These are phyloP conservation scores for Geopemphigus sp. DNA, from an alignment of 1,140 invertebrate species.

Conservation along the genomic window DNA sequence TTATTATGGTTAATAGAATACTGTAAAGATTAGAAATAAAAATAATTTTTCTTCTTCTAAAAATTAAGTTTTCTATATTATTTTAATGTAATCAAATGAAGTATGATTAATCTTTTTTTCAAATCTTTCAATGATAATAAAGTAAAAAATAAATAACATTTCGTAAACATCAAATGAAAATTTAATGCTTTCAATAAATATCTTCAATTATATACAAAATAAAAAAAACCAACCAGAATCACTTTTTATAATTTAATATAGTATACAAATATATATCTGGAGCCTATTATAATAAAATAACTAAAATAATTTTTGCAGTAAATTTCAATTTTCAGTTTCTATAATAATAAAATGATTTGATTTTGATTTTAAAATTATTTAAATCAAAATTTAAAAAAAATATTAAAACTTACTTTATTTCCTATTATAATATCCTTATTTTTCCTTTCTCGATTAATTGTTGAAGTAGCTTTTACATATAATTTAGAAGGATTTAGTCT, in stretches of 20 bases:
- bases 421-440: constrained; percentile 1
- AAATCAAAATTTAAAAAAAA: too few relatives aligned
- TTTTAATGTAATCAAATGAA: not conserved
- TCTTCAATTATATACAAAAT: not conserved
- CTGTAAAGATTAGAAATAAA: too few relatives aligned
- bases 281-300: too few relatives aligned
- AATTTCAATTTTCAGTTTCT: too few relatives aligned
- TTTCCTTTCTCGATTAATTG: constrained; percentile 8
- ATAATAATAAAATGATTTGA: too few relatives aligned
- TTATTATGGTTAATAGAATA: too few relatives aligned
- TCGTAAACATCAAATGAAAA: not conserved
- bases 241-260: not conserved
- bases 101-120: not conserved
- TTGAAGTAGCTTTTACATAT: not conserved
- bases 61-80: too few relatives aligned
- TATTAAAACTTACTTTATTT: constrained; percentile 14
- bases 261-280: too few relatives aligned
- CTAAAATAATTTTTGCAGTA: too few relatives aligned
- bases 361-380: too few relatives aligned
- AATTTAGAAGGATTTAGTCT: not conserved
- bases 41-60: too few relatives aligned
- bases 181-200: not conserved
- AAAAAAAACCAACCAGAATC: not conserved
- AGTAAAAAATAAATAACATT: not conserved
- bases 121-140: not conserved